Evolutionary conservation across 2,797 vertebrate species (phyloP), one percentile per base, ranked within the genome.

Genomic region (Phalloptychus januarius): DNA sequence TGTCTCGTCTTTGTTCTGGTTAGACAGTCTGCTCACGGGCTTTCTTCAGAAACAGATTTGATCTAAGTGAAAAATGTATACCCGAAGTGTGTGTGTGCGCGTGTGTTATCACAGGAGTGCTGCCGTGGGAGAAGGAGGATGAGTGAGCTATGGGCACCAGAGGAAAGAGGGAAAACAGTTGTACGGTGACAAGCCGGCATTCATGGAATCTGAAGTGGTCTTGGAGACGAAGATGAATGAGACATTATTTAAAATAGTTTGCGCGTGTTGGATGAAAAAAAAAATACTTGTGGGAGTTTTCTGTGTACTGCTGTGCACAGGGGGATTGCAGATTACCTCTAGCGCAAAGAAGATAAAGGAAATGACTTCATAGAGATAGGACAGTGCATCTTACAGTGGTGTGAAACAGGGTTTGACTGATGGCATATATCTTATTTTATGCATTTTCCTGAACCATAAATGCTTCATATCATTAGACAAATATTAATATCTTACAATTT

Each of bases 1-100:
- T 65, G 65, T 88, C 91, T 89, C 78, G 70, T 85, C 80, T 90
- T 89, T 82, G 86, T 85, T 87, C 81, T 77, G 85, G 83, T 84
- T 84, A 74, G 67, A 50, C 84, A 42, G 12, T 7, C 38, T 25
- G 70, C 89, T 85, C 82, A 38, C 44, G 71, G 81, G 84, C 71
- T 85, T 87, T 70, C 42, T 86, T 71, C 61, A 15, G 72, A 72
- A 52, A 72, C 78, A 87, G 83, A 89, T 91, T 82, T 89, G 81
- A 94, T 88, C 83, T 58, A 76, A 88, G 75, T 48, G 72, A 82
- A 88, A 83, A 61, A 83, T 3, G 15, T 76, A 77, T 16, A 48
- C 54, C 76, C 40, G 13, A 16, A 63, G 82, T 72, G 72, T 74
- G 79, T 74, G 16, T 83, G 71, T 44, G 75, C 31, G 11, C 46